phyloP scores from a whole-genome alignment of 2,797 vertebrate genomes.

The Artibeus jamaicensis region DNA sequence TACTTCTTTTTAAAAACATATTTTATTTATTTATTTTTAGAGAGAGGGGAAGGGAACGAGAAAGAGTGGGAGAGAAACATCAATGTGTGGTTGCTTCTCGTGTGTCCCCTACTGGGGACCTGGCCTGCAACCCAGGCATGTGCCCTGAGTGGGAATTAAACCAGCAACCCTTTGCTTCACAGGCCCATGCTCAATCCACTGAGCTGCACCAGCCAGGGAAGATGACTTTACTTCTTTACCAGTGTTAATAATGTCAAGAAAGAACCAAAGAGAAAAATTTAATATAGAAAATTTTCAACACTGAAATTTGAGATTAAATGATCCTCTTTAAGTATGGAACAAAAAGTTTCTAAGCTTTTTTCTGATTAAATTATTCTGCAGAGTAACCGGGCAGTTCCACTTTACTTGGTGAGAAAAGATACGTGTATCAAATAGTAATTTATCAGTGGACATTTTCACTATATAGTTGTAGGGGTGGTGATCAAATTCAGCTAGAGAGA shows the following conservation, averaged over 20 bases:
- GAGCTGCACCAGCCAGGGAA: no score
- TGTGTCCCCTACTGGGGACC: no score
- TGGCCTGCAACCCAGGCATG: no score
- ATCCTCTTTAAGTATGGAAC: neutral
- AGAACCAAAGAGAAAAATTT: neutral
- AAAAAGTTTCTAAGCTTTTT: neutral
- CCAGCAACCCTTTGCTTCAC: no score
- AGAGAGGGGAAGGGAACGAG: no score
- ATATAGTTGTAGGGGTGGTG: neutral
- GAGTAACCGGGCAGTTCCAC: neutral
- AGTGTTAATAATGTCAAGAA: neutral
- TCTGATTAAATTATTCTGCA: neutral
- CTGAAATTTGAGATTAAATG: neutral
- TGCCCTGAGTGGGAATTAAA: no score
- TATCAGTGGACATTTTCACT: neutral
- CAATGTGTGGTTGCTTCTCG: no score
- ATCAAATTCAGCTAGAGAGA: neutral
- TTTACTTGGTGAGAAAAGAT: neutral
- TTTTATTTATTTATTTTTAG: no score
- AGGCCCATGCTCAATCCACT: no score
- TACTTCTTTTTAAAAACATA: neutral
- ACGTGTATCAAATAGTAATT: neutral
- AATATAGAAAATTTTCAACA: neutral
- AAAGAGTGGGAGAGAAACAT: no score
- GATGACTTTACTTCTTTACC: neutral